Evolutionary conservation across 1,140 invertebrate genomes (phyloP).

Genomic region (Alviniconcha marisindica): DNA sequence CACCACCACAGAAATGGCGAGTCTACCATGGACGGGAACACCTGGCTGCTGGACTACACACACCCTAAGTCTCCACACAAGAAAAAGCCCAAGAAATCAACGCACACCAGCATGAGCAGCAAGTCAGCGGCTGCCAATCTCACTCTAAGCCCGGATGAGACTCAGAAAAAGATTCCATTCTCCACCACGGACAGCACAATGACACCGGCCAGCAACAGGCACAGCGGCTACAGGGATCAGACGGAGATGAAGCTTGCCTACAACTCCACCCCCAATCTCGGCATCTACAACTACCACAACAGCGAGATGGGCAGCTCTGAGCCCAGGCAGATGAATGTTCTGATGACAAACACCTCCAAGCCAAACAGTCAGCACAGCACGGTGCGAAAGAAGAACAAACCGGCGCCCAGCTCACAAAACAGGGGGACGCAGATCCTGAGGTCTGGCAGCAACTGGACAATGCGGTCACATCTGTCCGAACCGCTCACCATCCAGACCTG

Average conservation of each 20-base stretch:
- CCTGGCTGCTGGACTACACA: neutral
- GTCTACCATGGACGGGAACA: neutral
- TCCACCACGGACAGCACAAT: too few species aligned
- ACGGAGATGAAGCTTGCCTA: neutral
- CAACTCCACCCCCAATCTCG: neutral
- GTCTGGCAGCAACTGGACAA: neutral
- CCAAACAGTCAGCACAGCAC: neutral
- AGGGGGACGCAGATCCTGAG: neutral
- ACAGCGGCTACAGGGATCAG: neutral
- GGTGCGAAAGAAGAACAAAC: neutral
- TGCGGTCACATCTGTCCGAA: neutral
- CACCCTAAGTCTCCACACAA: neutral
- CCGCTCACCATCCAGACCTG: slow-evolving; percentile 19
- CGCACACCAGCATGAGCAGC: neutral
- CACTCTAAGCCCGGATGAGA: neutral
- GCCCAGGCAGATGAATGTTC: neutral
- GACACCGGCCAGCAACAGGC: neutral
- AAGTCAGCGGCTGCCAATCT: neutral
- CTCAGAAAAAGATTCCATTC: neutral
- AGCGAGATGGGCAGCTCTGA: neutral
- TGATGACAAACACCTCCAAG: neutral
- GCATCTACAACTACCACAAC: neutral
- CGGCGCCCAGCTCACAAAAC: neutral
- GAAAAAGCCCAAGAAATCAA: neutral
- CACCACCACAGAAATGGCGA: neutral